Evolutionary conservation across 1,140 invertebrate species (phyloP), one percentile per base, ranked within the genome.

Genomic region (Daktulosphaira vitifoliae): DNA sequence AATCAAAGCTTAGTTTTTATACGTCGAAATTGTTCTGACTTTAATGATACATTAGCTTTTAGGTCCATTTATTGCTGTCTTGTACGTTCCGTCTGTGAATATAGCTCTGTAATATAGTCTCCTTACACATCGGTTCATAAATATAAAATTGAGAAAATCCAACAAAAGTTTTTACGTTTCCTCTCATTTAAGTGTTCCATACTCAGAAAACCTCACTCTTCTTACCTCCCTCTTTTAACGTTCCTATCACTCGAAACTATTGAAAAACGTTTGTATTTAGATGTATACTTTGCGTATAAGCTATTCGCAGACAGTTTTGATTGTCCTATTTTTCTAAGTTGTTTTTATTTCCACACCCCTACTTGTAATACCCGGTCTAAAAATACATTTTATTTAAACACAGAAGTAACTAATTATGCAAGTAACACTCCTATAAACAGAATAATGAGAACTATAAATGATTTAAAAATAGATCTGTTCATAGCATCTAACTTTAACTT

Each of bases 381-480:
- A 52, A 3, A 52, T 9, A 20, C 11, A 2, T 52, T 52, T 52
- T 22, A 20, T 52, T 38, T 53, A 22, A 53, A n/a, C 6, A 2
- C 37, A 20, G 8, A 53, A 53, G 33, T 53, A 11, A 53, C 16
- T 22, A 53, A 53, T 23, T 53, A 38, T 53, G 51, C 51, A 37
- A 38, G 13, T 53, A 53, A 53, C 13, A 53, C 33, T 15, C 51
- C 33, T 15, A 37, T 26, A 1, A 53, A 38, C 20, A 33, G 51
- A 37, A 4, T 53, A 15, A 53, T 53, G 50, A 33, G 33, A 33
- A 13, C 26, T 4, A 8, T 37, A 20, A 52, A 37, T 20, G 4
- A 52, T 16, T 22, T 38, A 6, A 22, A 38, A 53, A 38, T 53
- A 20, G 29, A 23, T 53, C 15, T 53, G 33, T 53, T 53, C 33